Percentiles rank a stretch among this genome's conserved stretches.
Evolutionary conservation across 2,888 invertebrate genomes (phyloP).

Genomic region (Stictocephala bisonia): DNA sequence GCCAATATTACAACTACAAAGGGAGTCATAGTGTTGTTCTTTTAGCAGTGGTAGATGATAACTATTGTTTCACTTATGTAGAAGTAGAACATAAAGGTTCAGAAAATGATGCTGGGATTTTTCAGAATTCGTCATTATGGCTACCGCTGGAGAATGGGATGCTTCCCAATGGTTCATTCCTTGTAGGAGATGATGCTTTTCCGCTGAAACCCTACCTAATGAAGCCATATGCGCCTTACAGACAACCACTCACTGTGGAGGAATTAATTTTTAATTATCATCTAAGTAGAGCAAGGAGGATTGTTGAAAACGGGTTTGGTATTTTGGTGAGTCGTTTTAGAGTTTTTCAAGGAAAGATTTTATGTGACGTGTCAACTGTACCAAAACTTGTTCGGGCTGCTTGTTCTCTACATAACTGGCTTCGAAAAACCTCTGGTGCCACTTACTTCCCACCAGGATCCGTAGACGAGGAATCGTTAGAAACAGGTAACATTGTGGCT

Average conservation of each 20-base stretch:
- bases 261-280: constrained; percentile 53
- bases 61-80: constrained; percentile 54
- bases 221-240: constrained; percentile 51
- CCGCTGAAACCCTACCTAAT: constrained; percentile 51
- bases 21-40: constrained; percentile 57
- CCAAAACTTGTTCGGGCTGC: constrained; percentile 34
- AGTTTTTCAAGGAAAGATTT: constrained; percentile 49
- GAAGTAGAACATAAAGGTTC: constrained; percentile 54
- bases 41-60: constrained; percentile 56
- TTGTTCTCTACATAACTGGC: constrained; percentile 38
- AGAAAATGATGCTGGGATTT: constrained; percentile 54
- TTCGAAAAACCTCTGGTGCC: not conserved
- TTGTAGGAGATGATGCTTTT: constrained; percentile 55
- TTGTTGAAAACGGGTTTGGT: constrained; percentile 54
- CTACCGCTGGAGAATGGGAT: constrained; percentile 46
- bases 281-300: constrained; percentile 53
- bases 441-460: constrained; percentile 31
- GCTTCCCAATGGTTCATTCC: constrained; percentile 45
- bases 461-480: constrained; percentile 17
- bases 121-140: constrained; percentile 45
- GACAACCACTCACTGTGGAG: not conserved
- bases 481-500: constrained; percentile 25
- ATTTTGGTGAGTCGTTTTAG: constrained; percentile 52
- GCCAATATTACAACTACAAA: constrained; percentile 58
- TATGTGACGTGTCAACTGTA: not conserved